phyloP scores from a whole-genome alignment of 2,113 vertebrate genomes.

The Parotia lawesii region DNA sequence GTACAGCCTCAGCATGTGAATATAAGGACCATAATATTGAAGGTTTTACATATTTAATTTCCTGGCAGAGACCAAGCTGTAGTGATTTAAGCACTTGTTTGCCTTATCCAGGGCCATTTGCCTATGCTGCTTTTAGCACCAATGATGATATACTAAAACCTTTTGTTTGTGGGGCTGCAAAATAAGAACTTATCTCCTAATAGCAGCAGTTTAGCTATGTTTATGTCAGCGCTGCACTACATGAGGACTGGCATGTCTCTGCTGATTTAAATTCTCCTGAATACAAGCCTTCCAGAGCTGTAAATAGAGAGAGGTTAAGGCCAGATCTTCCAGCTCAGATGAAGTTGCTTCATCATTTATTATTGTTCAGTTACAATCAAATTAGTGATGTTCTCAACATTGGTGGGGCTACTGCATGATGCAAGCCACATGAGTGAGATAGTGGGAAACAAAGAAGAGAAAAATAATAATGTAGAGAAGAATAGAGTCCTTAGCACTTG shows the following conservation, averaged over 20 bases:
- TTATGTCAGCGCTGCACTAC: neutral
- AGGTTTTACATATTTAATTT: constrained; percentile 60
- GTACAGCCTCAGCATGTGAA: constrained; percentile 6
- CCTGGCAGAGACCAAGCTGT: constrained; percentile 2
- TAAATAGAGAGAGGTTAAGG: constrained; percentile 50
- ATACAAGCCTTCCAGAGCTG: neutral
- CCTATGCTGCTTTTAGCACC: constrained; percentile 41
- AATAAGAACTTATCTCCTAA: constrained; percentile 66
- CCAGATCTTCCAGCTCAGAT: constrained; percentile 31
- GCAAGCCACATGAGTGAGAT: constrained; percentile 11
- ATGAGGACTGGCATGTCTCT: neutral
- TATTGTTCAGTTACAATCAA: constrained; percentile 25
- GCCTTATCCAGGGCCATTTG: constrained; percentile 34
- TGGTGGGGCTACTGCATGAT: neutral
- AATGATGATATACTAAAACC: constrained; percentile 45
- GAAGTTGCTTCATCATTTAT: constrained; percentile 21
- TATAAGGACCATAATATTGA: constrained; percentile 13
- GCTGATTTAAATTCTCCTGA: constrained; percentile 44
- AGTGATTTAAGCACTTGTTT: constrained; percentile 41
- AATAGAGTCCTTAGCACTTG: constrained; percentile 2
- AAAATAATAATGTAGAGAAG: constrained; percentile 18
- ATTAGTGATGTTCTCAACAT: constrained; percentile 18
- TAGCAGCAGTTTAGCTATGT: constrained; percentile 50
- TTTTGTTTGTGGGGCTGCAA: constrained; percentile 43
- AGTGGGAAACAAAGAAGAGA: constrained; percentile 31